These are phyloP conservation scores for Hucho hucho DNA, from an alignment of 2,113 vertebrate species.

Conservation along the genomic window DNA sequence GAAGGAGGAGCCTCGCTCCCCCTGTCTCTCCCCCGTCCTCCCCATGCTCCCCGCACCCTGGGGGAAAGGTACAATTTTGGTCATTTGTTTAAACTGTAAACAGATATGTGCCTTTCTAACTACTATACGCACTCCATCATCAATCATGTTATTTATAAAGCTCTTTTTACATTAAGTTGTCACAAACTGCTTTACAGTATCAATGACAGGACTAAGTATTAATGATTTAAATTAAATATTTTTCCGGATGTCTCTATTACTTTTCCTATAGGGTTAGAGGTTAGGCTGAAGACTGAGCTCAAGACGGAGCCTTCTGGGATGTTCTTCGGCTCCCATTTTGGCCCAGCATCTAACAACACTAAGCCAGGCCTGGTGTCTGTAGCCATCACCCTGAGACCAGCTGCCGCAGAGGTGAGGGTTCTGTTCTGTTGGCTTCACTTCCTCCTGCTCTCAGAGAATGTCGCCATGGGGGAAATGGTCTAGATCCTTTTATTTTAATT, in stretches of 20 bases:
- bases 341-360: slow-evolving; percentile 78
- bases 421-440: neutral
- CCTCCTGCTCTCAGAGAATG: neutral
- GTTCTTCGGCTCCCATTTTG: slow-evolving; percentile 77
- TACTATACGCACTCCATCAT: too few relatives aligned
- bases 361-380: slow-evolving; percentile 93
- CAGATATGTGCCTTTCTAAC: too few relatives aligned
- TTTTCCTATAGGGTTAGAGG: slow-evolving; percentile 76
- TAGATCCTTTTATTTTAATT: neutral
- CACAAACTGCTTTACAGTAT: neutral
- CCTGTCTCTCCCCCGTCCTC: slow-evolving; percentile 88
- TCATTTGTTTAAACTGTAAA: neutral
- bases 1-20: slow-evolving; percentile 91
- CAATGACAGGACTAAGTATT: neutral
- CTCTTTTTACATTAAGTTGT: neutral
- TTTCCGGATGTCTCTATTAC: neutral
- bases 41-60: slow-evolving; percentile 87
- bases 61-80: slow-evolving; percentile 80
- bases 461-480: neutral
- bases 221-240: neutral
- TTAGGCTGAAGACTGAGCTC: slow-evolving; percentile 79
- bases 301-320: slow-evolving; percentile 81
- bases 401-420: slow-evolving; percentile 87
- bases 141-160: neutral
- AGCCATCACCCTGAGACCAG: slow-evolving; percentile 91